Evolutionary conservation across 2,113 vertebrate genomes (phyloP).

Genomic region (Lethenteron camtschaticum): DNA sequence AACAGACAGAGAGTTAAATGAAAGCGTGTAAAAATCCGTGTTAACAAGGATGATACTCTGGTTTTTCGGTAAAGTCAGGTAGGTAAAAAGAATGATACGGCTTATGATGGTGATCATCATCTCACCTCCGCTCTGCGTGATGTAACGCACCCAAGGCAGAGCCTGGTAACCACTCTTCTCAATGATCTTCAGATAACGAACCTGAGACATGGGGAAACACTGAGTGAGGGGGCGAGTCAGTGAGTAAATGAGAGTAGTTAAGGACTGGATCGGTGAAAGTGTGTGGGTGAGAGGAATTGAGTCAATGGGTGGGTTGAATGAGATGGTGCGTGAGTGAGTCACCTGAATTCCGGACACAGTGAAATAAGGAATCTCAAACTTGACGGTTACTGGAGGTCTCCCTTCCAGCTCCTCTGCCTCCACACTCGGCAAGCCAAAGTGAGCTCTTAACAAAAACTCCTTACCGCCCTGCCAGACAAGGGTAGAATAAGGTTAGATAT

Average conservation of each 20-base stretch:
- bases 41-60: no score
- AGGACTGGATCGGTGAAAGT: conserved; percentile 15
- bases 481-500: background rate
- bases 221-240: background rate
- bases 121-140: conserved; percentile 85
- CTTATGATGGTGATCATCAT: background rate
- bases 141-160: conserved; percentile 70
- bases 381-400: conserved; percentile 86
- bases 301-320: conserved; percentile 12
- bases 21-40: no score
- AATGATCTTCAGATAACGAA: conserved; percentile 91
- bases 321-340: background rate
- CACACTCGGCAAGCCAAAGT: conserved; percentile 82
- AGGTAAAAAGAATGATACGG: background rate
- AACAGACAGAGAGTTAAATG: no score
- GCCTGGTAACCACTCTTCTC: conserved; percentile 87
- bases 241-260: conserved; percentile 10
- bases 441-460: conserved; percentile 87
- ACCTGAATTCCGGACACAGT: conserved; percentile 98
- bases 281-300: conserved; percentile 14
- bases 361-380: conserved; percentile 96
- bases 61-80: background rate
- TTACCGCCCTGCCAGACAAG: conserved; percentile 52
- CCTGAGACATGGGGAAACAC: conserved; percentile 21
- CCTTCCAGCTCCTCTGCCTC: conserved; percentile 95